phyloP scores from a whole-genome alignment of 2,888 invertebrate species.

The Heliconius cydno region DNA sequence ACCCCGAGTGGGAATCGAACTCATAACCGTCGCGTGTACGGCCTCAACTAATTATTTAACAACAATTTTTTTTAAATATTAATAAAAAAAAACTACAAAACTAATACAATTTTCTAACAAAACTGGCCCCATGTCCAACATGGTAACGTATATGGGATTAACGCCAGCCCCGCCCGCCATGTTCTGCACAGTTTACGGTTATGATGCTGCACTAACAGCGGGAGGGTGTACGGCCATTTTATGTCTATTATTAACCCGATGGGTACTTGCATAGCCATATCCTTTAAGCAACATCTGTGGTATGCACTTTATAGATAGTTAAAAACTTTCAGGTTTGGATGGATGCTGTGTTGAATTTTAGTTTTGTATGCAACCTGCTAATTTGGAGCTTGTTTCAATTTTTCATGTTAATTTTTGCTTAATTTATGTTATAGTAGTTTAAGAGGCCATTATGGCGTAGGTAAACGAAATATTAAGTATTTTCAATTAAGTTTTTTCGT shows the following conservation, averaged over 20 bases:
- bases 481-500: too few relatives aligned
- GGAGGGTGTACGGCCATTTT: constrained; percentile 57
- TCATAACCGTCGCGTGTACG: too few relatives aligned
- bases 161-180: constrained; percentile 48
- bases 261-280: constrained; percentile 48
- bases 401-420: background rate
- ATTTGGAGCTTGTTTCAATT: background rate
- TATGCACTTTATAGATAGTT: constrained; percentile 35
- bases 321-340: constrained; percentile 14
- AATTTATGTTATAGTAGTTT: background rate
- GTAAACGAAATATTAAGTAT: too few relatives aligned
- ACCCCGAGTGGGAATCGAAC: too few relatives aligned
- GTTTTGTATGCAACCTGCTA: background rate
- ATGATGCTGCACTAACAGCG: constrained; percentile 65
- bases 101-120: background rate
- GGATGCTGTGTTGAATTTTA: background rate
- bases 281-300: constrained; percentile 42
- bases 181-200: constrained; percentile 54
- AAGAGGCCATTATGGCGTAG: too few relatives aligned
- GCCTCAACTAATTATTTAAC: too few relatives aligned
- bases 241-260: constrained; percentile 61
- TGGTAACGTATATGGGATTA: constrained; percentile 50
- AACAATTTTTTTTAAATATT: too few relatives aligned
- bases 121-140: constrained; percentile 20
- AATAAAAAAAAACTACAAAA: background rate